Conservation (phyloP, 2,888 invertebrate species). For the Pristionchus mayeri region DNA sequence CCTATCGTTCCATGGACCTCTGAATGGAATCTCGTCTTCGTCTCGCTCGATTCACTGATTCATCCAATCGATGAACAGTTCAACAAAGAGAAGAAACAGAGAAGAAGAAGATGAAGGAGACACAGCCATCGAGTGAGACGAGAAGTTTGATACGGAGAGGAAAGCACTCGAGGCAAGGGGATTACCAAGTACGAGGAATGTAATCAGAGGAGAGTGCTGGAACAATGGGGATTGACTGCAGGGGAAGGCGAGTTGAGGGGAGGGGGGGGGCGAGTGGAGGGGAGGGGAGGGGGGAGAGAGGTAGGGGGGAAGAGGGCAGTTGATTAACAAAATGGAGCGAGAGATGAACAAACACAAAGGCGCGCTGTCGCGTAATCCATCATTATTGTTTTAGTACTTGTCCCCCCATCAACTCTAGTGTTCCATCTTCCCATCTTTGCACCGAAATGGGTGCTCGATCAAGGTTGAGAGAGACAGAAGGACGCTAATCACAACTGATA, state of each 20-base stretch:
- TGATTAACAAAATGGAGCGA: slow-evolving; percentile 32
- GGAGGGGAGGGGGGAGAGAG: neutral
- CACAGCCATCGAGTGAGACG: neutral
- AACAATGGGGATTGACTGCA: neutral
- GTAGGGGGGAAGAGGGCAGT: neutral
- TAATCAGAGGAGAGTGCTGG: neutral
- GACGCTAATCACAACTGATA: slow-evolving; percentile 34
- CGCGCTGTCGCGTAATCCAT: neutral
- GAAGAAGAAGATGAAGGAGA: slow-evolving; percentile 26
- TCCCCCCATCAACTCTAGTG: neutral
- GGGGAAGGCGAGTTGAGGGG: neutral
- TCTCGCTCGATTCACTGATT: too few relatives aligned
- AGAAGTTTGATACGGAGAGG: neutral
- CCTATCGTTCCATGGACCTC: slow-evolving; percentile 29
- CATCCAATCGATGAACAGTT: slow-evolving; percentile 23
- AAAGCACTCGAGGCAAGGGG: neutral
- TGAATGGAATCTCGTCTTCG: neutral
- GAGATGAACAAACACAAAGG: slow-evolving; percentile 19
- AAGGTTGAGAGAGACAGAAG: neutral
- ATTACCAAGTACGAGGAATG: slow-evolving; percentile 21
- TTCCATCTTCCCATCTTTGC: neutral
- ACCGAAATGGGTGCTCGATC: neutral
- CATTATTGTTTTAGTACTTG: neutral
- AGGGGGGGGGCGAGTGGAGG: neutral
- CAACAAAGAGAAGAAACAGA: slow-evolving; percentile 7